These are phyloP conservation scores for Mastomys coucha DNA, from an alignment of 2,113 vertebrate genomes.

Conservation along the genomic window DNA sequence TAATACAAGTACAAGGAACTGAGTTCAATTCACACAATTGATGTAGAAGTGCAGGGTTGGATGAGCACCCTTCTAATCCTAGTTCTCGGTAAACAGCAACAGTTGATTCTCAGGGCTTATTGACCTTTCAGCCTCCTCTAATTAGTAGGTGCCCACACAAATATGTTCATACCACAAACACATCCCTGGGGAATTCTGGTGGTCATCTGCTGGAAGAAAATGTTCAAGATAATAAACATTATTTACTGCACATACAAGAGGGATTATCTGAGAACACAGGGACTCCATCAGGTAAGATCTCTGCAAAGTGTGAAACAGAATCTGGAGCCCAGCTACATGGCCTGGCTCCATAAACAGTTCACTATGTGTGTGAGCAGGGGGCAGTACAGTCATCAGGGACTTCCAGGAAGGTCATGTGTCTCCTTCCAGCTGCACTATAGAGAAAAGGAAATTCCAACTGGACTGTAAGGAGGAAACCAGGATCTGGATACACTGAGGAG, in stretches of 20 bases:
- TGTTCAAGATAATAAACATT: background rate
- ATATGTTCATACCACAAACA: background rate
- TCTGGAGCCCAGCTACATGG: background rate
- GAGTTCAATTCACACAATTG: background rate
- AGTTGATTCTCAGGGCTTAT: background rate
- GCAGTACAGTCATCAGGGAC: no score
- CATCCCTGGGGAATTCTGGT: background rate
- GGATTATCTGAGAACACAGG: no score
- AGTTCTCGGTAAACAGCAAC: background rate
- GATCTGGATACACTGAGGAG: no score
- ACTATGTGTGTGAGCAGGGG: background rate
- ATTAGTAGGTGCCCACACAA: no score
- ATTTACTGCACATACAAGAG: background rate
- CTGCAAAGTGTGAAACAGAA: background rate
- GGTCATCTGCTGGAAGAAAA: background rate
- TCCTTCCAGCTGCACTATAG: background rate
- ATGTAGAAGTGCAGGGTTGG: background rate
- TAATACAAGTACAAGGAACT: background rate
- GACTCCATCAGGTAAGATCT: background rate
- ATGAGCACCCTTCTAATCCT: background rate
- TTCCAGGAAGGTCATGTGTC: background rate
- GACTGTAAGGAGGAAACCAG: background rate
- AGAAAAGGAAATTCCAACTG: background rate
- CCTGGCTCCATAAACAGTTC: background rate
- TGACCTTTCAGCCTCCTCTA: background rate